Percentiles rank a stretch among this genome's conserved stretches.
Conservation (phyloP, 2,888 invertebrate species). For the Eugnorisma glareosa region DNA sequence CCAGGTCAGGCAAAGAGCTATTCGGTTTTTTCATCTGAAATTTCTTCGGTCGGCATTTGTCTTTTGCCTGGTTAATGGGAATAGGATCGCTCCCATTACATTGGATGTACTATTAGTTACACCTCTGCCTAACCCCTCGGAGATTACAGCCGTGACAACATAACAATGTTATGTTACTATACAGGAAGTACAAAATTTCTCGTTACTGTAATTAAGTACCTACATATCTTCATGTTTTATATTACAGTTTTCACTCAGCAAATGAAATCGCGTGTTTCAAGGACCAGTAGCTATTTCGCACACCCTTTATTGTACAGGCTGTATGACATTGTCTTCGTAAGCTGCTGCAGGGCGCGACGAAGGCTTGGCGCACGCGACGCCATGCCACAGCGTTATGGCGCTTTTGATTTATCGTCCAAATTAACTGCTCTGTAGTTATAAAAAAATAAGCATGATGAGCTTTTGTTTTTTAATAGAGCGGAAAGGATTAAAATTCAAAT, state of each 20-base stretch:
- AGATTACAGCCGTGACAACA: not conserved
- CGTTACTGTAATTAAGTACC: slow-evolving; percentile 16
- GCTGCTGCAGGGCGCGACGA: slow-evolving; percentile 75
- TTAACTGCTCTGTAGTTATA: slow-evolving; percentile 52
- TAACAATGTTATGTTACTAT: not conserved
- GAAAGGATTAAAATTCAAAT: slow-evolving; percentile 37
- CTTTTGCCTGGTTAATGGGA: not conserved
- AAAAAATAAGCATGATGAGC: slow-evolving; percentile 45
- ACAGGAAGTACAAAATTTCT: slow-evolving; percentile 14
- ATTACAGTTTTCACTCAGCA: slow-evolving; percentile 50
- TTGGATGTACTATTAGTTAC: not conserved
- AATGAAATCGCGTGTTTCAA: slow-evolving; percentile 68
- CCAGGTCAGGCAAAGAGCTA: not conserved
- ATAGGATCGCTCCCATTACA: not conserved
- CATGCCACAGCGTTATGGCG: slow-evolving; percentile 59
- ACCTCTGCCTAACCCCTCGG: not conserved
- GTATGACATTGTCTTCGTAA: slow-evolving; percentile 67
- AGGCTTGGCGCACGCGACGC: slow-evolving; percentile 81
- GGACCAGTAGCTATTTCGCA: slow-evolving; percentile 71
- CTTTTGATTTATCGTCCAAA: slow-evolving; percentile 72
- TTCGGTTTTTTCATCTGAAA: not conserved
- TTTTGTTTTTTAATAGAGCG: slow-evolving; percentile 44
- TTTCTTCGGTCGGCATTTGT: not conserved
- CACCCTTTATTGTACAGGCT: slow-evolving; percentile 67
- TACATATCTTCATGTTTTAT: slow-evolving; percentile 1